Evolutionary conservation across 2,888 invertebrate species (phyloP), one percentile per base, ranked within the genome.

Genomic region (Pediacus dermestoides): DNA sequence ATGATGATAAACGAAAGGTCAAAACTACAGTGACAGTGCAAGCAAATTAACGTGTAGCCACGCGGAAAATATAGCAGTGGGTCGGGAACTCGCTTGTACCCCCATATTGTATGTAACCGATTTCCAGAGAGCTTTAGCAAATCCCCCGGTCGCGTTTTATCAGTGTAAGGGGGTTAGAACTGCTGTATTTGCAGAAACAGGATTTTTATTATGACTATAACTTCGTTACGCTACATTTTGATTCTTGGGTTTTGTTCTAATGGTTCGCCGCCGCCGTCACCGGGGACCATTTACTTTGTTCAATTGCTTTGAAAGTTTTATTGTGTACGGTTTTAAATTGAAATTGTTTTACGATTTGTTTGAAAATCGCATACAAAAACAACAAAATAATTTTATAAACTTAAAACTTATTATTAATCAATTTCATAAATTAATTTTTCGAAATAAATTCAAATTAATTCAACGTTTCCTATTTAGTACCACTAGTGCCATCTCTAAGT

Each of bases 31-130:
- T 58, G 66, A 66, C 67, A 63, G 56, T 48, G 58, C 60, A 58
- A 53, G 58, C 58, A 63, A 67, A 66, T 68, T 68, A 68, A 66
- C 60, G 57, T 61, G 55, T 60, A 63, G 55, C 58, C 60, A 60
- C 54, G 61, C 60, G 66, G 65, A 67, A 69, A 66, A 66, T 68
- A 67, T 65, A 58, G 61, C 60, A n/a, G n/a, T n/a, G 55, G 58
- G 51, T 53, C 57, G 53, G 52, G 33, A 31, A 16, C 31, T 23
- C 42, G 51, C 42, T 46, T 53, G 50, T 52, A 54, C 46, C 57
- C n/a, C n/a, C 53, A 52, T 55, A 57, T 55, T 56, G 53, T 49
- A 48, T 37, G 54, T 54, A 55, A 47, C 54, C 55, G 53, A 54
- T 58, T n/a, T 55, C 52, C 48, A 50, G 53, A 46, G 53, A 54